These are phyloP conservation scores for Hirundo rustica DNA, from an alignment of 2,797 vertebrate species.

Conservation along the genomic window DNA sequence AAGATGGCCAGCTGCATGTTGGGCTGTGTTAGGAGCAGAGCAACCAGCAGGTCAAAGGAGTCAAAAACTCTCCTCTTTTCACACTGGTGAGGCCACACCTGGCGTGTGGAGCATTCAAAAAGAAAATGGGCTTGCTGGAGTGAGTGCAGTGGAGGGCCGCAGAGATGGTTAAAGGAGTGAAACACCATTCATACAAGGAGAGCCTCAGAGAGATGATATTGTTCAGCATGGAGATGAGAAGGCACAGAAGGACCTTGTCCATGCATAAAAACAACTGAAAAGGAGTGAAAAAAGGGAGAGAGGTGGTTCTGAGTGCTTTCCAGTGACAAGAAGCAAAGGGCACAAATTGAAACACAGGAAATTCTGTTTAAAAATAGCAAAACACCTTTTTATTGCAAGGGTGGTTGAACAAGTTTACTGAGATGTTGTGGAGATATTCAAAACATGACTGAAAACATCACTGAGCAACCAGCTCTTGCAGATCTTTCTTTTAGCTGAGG, in stretches of 20 bases:
- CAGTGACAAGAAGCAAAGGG: not conserved
- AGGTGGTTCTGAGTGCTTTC: not conserved
- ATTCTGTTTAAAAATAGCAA: not conserved
- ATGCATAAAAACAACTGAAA: not conserved
- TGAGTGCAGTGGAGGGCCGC: not conserved
- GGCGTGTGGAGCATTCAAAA: fast-evolving
- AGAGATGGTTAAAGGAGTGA: not conserved
- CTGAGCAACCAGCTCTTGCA: not conserved
- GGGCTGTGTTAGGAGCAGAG: not conserved
- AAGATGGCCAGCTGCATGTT: too few species aligned
- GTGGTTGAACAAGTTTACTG: not conserved
- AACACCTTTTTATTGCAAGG: not conserved
- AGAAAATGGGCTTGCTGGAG: not conserved
- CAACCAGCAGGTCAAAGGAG: not conserved
- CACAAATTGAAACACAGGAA: not conserved
- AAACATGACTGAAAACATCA: not conserved
- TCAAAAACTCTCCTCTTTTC: not conserved
- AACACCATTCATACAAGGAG: not conserved
- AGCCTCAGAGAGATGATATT: not conserved
- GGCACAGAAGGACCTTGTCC: not conserved
- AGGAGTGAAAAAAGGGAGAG: not conserved
- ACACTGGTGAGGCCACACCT: not conserved
- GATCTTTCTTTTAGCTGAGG: not conserved
- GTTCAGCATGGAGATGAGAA: fast-evolving
- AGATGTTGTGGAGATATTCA: not conserved